Percentiles rank a stretch among this genome's conserved stretches.
Conservation (phyloP, 1,140 invertebrate genomes). For the Ganaspis sp. region DNA sequence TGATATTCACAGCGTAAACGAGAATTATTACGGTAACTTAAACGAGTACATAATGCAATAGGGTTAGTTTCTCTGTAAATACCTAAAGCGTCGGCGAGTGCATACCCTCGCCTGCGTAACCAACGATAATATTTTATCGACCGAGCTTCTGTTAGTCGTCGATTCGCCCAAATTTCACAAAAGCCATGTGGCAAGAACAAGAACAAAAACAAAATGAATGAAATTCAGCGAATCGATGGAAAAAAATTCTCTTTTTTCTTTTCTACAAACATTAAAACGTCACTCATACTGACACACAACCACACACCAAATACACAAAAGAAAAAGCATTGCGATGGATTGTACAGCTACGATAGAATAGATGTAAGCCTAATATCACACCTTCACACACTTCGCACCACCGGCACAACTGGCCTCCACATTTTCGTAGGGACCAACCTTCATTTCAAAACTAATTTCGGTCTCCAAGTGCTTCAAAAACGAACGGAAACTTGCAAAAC, state of each 20-base stretch:
- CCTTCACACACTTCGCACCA: conserved; percentile 62
- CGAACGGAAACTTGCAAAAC: conserved; percentile 35
- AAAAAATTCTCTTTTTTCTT: conserved; percentile 73
- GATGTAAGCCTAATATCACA: conserved; percentile 60
- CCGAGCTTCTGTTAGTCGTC: conserved; percentile 73
- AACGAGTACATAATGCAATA: conserved; percentile 75
- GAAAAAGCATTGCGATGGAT: conserved; percentile 68
- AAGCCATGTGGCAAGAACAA: not conserved
- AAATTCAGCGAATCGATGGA: conserved; percentile 57
- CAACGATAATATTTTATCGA: conserved; percentile 75
- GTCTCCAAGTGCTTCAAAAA: not conserved
- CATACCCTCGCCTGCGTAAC: conserved; percentile 74
- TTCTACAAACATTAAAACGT: conserved; percentile 58
- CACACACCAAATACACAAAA: conserved; percentile 54
- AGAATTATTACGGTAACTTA: conserved; percentile 73
- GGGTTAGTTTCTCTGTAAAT: conserved; percentile 77
- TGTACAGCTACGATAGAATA: conserved; percentile 70
- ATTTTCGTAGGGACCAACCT: conserved; percentile 57
- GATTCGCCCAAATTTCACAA: conserved; percentile 48
- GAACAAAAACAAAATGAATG: not conserved
- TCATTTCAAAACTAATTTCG: conserved; percentile 16
- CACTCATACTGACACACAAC: conserved; percentile 62
- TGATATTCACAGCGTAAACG: conserved; percentile 74
- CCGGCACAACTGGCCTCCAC: conserved; percentile 55
- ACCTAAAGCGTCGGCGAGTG: conserved; percentile 76